Base-by-base conservation (phyloP, 2,797 vertebrate species). In the Rhinichthys osculus region DNA sequence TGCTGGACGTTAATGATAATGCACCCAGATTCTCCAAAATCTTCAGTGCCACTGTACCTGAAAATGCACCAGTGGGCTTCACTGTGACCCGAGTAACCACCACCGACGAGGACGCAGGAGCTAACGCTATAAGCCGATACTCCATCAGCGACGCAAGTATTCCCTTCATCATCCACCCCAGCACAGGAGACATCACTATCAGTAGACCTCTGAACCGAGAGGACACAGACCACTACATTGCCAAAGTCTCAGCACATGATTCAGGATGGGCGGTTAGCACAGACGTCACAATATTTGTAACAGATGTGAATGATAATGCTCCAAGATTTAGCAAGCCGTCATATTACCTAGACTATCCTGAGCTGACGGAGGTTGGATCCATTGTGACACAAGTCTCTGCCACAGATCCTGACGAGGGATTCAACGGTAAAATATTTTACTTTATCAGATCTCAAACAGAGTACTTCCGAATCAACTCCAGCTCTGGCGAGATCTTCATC, bases 251-350 rank as follows among this genome's bases (percentile, higher is more conserved):
- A 3, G 98, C 98, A 0, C 98, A 98, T 10, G 98, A 99, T 92
- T 99, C 97, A 0, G 98, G 98, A 13, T 99, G 98, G 98, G 99
- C 98, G 0, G 98, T 99, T 3, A 99, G 98, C 93, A 99, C 98
- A 0, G 98, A 99, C 1, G 97, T 99, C 88, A 98, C 98, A 3
- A 92, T 99, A 86, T 98, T 98, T 89, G 96, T 99, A 79, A 97
- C 91, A 0, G 98, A 99, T 30, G 69, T 99, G 70, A 99, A 99
- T 0, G 98, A 99, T 88, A 99, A 99, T 0, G 93, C 96, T 1
- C 98, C 98, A 0, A 94, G 97, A 76, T 99, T 99, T 88, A 97
- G 95, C 80, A 97, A 95, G 0, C 96, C 98, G 0, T 99, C 98
- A 23, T 99, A 99, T 90, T 98, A 98, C 84, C 93, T 99, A 76